Evolutionary conservation across 2,797 vertebrate species (phyloP), one percentile per base, ranked within the genome.

Genomic region (Siniperca obscura): DNA sequence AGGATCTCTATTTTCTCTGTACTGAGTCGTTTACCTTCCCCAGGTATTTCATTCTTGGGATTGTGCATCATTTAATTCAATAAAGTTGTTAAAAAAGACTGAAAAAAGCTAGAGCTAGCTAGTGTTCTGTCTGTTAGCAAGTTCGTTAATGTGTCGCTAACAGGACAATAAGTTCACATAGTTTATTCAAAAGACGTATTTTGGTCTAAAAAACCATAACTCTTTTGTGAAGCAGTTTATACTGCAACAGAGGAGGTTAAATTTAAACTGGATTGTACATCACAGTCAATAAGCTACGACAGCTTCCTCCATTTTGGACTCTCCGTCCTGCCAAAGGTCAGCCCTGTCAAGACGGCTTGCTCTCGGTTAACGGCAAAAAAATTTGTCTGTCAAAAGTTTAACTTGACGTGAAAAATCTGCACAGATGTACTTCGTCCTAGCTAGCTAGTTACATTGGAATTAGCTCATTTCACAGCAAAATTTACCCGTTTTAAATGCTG

Each of bases 251-350:
- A 42, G n/a, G 25, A 36, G 9, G 7, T 38, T 50, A n/a, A 61
- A 25, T 5, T 8, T 8, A 65, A 69, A 61, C 22, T 48, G 8
- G 17, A 30, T 46, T 2, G 7, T 36, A 38, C 6, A 14, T 8
- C 67, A 6, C 0, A 52, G 76, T 56, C 22, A 27, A 13, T 42
- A 11, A 57, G 22, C 42, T 19, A 25, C 7, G 3, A 17, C 13
- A 12, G 17, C 17, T 5, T 72, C 7, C 22, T 48, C 1, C 25
- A 19, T 13, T 76, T 46, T 71, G 13, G n/a, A 38, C 27, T 27
- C 1, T 34, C 6, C 4, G 5, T n/a, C 14, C 22, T 27, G 3
- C 6, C 13, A 7, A 64, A 64, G 19, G 0, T 38, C 0, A 0
- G 4, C 25, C 5, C 4, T 0, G 2, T 17, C 2, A 3, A 17